A percentile compares a stretch with the other conserved stretches of the same genome.
Conservation (phyloP, 2,797 vertebrate genomes). For the Pseudochaenichthys georgianus region DNA sequence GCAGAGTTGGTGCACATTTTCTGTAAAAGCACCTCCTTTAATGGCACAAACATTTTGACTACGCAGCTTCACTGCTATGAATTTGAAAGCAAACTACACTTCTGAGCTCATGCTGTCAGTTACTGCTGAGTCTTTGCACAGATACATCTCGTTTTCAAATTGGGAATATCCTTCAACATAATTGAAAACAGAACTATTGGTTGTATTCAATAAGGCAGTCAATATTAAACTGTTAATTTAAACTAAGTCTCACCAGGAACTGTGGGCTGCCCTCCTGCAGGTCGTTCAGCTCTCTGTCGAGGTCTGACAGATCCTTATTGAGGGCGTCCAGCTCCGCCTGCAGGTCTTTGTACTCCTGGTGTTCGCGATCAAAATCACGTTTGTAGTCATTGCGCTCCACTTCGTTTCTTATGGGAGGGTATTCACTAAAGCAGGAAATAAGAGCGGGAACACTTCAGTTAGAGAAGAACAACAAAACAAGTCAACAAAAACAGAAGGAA, state of each 20-base stretch:
- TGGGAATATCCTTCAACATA: not conserved
- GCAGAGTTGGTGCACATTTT: too few species aligned
- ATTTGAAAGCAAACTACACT: not conserved
- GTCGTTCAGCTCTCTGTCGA: conserved; percentile 86
- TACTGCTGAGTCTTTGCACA: too few species aligned
- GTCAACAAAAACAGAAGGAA: not conserved
- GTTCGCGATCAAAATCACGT: conserved; percentile 86
- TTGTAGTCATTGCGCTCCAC: conserved; percentile 84
- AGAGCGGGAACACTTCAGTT: not conserved
- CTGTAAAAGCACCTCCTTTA: too few species aligned
- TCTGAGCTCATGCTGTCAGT: not conserved
- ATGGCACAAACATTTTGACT: not conserved
- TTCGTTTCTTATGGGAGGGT: conserved; percentile 80
- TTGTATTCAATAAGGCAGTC: not conserved
- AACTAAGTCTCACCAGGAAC: conserved; percentile 81
- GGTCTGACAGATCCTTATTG: conserved; percentile 83
- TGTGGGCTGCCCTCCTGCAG: conserved; percentile 86
- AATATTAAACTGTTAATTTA: too few species aligned
- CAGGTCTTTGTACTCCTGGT: conserved; percentile 87
- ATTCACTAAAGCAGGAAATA: conserved; percentile 77
- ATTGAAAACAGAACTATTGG: not conserved
- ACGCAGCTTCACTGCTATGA: not conserved
- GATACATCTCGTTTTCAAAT: too few species aligned
- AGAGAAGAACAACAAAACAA: not conserved
- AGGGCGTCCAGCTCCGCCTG: conserved; percentile 88